Evolutionary conservation across 1,140 invertebrate genomes (phyloP).

Genomic region (Vollenhovia emeryi): DNA sequence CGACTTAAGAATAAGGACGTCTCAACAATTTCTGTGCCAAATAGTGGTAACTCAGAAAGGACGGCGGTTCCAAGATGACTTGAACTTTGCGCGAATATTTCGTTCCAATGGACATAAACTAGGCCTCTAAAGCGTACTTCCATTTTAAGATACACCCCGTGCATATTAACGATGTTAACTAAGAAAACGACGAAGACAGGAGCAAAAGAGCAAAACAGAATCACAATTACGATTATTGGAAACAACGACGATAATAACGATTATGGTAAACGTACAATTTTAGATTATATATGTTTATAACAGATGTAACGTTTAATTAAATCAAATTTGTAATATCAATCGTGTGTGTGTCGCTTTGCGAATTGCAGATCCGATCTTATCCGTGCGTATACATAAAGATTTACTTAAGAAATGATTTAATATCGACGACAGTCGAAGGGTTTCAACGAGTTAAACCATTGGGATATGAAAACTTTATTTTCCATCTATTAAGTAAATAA

Average conservation of each 20-base stretch:
- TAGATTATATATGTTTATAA: constrained; percentile 63
- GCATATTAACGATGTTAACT: neutral
- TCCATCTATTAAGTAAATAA: neutral
- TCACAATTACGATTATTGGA: constrained; percentile 58
- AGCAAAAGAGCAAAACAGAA: constrained; percentile 43
- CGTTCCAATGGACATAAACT: constrained; percentile 8
- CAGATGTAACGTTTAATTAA: constrained; percentile 61
- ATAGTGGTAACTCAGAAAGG: neutral
- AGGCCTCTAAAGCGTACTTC: neutral
- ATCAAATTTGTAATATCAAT: constrained; percentile 83
- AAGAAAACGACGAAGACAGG: constrained; percentile 41
- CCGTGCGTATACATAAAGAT: neutral
- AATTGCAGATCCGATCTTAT: constrained; percentile 53
- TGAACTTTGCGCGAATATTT: constrained; percentile 10
- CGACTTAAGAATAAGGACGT: constrained; percentile 7
- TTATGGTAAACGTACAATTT: constrained; percentile 61
- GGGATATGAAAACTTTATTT: neutral
- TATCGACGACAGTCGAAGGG: neutral
- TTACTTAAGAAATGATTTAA: neutral
- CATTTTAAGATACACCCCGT: constrained; percentile 42
- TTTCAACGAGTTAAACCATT: neutral
- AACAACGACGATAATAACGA: constrained; percentile 62
- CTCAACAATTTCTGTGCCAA: constrained; percentile 22
- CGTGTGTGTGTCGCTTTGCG: constrained; percentile 80
- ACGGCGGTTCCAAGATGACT: neutral